A percentile compares a stretch with the other conserved stretches of the same genome.
Conservation (phyloP, 2,113 vertebrate species). For the Sula dactylatra region DNA sequence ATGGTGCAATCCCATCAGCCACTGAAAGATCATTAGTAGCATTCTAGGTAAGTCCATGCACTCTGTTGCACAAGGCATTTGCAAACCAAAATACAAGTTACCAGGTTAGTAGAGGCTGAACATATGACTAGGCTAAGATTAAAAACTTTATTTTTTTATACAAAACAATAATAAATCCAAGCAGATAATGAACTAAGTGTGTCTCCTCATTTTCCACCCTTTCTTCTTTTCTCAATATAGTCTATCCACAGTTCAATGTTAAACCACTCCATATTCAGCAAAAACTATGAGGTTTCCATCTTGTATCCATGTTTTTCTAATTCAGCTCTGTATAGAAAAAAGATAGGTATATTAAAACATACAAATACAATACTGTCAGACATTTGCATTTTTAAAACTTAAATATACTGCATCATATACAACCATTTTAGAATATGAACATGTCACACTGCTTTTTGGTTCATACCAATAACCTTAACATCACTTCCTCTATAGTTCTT, state of each 20-base stretch:
- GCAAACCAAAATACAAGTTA: not conserved
- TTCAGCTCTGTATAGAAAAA: constrained; percentile 85
- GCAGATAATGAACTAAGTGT: constrained; percentile 5
- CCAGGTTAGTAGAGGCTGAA: not conserved
- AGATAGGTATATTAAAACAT: not conserved
- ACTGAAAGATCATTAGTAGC: not conserved
- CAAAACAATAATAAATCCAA: constrained; percentile 65
- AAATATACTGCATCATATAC: not conserved
- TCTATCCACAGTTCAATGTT: constrained; percentile 57
- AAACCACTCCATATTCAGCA: constrained; percentile 14
- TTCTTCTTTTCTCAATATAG: constrained; percentile 3
- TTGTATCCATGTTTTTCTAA: constrained; percentile 99
- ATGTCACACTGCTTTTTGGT: not conserved
- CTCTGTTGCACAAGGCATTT: not conserved
- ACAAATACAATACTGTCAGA: not conserved
- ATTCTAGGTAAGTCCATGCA: not conserved
- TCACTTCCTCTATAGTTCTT: not conserved
- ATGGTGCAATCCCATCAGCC: not conserved
- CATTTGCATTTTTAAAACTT: not conserved
- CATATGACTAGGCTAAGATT: not conserved
- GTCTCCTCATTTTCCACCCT: constrained; percentile 10
- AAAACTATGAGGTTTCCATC: constrained; percentile 95
- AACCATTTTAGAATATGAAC: not conserved
- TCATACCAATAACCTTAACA: not conserved
- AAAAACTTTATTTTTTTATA: constrained; percentile 71